Conservation (phyloP, 2,888 invertebrate species). For the Thereva unica region DNA sequence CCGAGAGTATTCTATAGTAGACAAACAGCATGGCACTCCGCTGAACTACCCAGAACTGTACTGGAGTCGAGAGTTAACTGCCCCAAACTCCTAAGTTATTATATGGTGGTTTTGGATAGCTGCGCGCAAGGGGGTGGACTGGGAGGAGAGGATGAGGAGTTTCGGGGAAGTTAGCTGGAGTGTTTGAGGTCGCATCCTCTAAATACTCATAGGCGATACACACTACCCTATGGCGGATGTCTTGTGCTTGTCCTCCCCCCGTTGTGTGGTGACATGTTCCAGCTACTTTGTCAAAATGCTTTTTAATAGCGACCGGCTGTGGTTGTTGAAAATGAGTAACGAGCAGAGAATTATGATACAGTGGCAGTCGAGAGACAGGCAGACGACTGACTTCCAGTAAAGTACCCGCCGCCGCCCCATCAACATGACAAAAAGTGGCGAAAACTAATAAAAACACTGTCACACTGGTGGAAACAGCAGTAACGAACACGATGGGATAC, state of each 20-base stretch:
- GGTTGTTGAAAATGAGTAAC: constrained; percentile 26
- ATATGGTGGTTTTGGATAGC: no score
- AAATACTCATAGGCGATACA: no score
- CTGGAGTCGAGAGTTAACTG: no score
- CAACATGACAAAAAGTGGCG: constrained; percentile 36
- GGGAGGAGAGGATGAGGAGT: no score
- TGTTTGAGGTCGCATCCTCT: no score
- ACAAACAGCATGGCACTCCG: no score
- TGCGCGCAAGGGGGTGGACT: no score
- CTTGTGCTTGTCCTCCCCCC: not conserved
- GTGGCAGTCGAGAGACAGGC: constrained; percentile 8
- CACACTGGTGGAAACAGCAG: not conserved
- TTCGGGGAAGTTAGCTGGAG: no score
- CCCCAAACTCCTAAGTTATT: no score
- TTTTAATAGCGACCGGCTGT: constrained; percentile 41
- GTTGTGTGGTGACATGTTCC: constrained; percentile 29
- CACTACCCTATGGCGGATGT: no score
- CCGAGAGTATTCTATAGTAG: no score
- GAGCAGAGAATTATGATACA: constrained; percentile 24
- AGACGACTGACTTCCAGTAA: not conserved
- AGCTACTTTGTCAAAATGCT: constrained; percentile 41
- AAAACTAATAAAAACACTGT: constrained; percentile 40
- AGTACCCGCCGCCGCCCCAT: not conserved
- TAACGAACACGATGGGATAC: not conserved
- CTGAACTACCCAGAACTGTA: no score